phyloP scores from a whole-genome alignment of 2,888 invertebrate species.

The Congeria kusceri region DNA sequence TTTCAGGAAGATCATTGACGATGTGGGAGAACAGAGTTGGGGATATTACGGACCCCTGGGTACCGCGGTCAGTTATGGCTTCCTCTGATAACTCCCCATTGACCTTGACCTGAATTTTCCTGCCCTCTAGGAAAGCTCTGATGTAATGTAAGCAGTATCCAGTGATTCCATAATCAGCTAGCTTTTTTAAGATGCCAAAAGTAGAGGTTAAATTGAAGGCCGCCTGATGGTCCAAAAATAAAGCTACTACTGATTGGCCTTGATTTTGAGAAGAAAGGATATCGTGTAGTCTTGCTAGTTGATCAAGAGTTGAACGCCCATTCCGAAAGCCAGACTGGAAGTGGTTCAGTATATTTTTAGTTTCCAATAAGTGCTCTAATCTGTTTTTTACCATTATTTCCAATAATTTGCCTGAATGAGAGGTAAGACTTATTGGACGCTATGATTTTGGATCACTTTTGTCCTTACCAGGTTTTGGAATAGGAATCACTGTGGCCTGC shows the following conservation, averaged over 20 bases:
- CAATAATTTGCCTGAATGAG: not conserved
- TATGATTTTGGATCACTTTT: too few species aligned
- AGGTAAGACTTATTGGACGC: not conserved
- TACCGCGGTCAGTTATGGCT: too few species aligned
- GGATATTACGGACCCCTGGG: too few species aligned
- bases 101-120: too few species aligned
- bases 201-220: slow-evolving; percentile 5
- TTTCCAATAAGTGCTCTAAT: not conserved
- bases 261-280: not conserved
- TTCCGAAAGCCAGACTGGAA: slow-evolving; percentile 27
- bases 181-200: slow-evolving; percentile 22
- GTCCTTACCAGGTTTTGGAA: too few species aligned
- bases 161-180: slow-evolving; percentile 31
- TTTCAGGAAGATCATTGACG: too few species aligned
- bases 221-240: slow-evolving; percentile 11
- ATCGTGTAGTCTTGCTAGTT: slow-evolving; percentile 14
- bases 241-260: slow-evolving; percentile 10
- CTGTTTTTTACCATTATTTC: not conserved
- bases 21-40: too few species aligned
- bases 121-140: too few species aligned
- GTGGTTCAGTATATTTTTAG: slow-evolving; percentile 1
- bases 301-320: not conserved
- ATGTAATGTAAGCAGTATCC: slow-evolving; percentile 27
- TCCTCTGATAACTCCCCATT: too few species aligned
- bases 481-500: too few species aligned